Evolutionary conservation across 2,888 invertebrate species (phyloP).

Genomic region (Vesta saturnalis): DNA sequence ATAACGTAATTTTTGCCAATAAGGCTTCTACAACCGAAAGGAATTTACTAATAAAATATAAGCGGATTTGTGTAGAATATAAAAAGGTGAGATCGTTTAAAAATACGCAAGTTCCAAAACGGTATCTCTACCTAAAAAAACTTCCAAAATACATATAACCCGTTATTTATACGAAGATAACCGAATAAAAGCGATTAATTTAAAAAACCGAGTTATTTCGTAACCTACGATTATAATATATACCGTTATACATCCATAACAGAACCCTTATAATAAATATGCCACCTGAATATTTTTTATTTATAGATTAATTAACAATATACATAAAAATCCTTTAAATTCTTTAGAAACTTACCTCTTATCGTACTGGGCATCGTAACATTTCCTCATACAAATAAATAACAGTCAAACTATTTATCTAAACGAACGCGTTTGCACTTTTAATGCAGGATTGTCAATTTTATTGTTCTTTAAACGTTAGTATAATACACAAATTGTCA

Average conservation of each 20-base stretch:
- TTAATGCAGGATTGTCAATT: constrained; percentile 37
- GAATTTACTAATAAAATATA: no score
- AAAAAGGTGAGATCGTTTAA: constrained; percentile 47
- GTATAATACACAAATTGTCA: background rate
- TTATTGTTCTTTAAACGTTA: constrained; percentile 15
- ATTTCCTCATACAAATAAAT: constrained; percentile 50
- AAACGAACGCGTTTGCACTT: constrained; percentile 33
- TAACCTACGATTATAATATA: constrained; percentile 38
- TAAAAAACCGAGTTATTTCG: constrained; percentile 24
- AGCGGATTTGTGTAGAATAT: constrained; percentile 8
- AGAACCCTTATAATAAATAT: no score
- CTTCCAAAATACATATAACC: constrained; percentile 36
- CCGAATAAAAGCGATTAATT: constrained; percentile 36
- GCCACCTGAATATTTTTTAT: no score
- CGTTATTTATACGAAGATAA: constrained; percentile 34
- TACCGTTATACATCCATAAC: constrained; percentile 20
- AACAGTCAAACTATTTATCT: constrained; percentile 34
- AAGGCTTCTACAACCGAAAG: no score
- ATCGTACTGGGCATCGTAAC: constrained; percentile 63
- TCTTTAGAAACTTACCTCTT: constrained; percentile 60
- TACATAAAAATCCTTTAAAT: no score
- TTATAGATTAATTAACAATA: no score
- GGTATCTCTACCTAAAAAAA: constrained; percentile 45
- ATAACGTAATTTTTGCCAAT: no score
- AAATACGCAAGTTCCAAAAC: constrained; percentile 48